Percentiles rank a stretch among this genome's conserved stretches.
These are phyloP conservation scores for Odontamblyopus lacepedii DNA, from an alignment of 2,797 vertebrate species.

Conservation along the genomic window DNA sequence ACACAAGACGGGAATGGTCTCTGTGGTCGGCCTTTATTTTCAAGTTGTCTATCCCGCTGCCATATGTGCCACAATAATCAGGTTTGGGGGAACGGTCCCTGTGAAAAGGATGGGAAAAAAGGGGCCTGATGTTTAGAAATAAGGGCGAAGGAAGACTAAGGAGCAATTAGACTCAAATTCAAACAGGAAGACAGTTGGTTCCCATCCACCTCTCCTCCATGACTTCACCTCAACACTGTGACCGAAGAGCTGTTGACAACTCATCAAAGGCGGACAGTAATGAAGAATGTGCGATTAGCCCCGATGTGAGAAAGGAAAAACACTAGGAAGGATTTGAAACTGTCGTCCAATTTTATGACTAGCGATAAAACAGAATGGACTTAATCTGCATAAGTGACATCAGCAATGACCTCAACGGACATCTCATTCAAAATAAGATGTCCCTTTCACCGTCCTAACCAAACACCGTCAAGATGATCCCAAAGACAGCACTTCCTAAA, in stretches of 20 bases:
- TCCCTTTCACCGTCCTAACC: constrained; percentile 13
- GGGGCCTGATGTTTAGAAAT: constrained; percentile 67
- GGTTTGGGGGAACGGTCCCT: constrained; percentile 16
- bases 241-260: constrained; percentile 64
- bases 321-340: constrained; percentile 24
- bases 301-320: constrained; percentile 43
- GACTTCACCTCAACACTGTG: constrained; percentile 60
- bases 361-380: constrained; percentile 31
- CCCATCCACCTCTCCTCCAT: constrained; percentile 60
- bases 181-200: constrained; percentile 69
- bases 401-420: constrained; percentile 9
- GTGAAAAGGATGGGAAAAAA: constrained; percentile 33
- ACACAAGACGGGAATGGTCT: constrained; percentile 14
- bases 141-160: constrained; percentile 61
- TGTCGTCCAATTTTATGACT: constrained; percentile 28
- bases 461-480: constrained; percentile 10
- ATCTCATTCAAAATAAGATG: constrained; percentile 6
- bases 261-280: constrained; percentile 47
- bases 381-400: background rate
- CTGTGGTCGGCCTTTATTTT: constrained; percentile 29
- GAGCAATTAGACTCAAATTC: constrained; percentile 70
- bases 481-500: constrained; percentile 20
- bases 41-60: constrained; percentile 20
- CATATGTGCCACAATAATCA: constrained; percentile 11
- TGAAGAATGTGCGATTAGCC: constrained; percentile 40